phyloP scores from a whole-genome alignment of 1,140 invertebrate genomes.

The Cotesia glomerata region DNA sequence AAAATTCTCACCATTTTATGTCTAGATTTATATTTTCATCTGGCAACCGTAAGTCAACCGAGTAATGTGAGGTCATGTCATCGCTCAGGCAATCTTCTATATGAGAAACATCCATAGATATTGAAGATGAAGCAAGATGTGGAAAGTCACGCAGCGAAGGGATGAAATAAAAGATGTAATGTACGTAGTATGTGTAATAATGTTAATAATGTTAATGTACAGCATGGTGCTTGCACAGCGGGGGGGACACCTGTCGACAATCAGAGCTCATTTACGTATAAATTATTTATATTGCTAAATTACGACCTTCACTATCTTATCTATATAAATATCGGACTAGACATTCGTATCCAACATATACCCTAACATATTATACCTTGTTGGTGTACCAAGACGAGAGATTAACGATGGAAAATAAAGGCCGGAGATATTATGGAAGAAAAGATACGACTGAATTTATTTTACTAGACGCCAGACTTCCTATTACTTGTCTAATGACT shows the following conservation, averaged over 20 bases:
- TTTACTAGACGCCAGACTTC: too few species aligned
- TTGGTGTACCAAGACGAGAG: background rate
- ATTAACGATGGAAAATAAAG: background rate
- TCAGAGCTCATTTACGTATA: constrained; percentile 18
- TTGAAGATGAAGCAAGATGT: constrained; percentile 1
- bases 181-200: too few species aligned
- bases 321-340: background rate
- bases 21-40: background rate
- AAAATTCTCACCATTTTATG: background rate
- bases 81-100: background rate
- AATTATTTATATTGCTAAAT: constrained; percentile 5
- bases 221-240: background rate
- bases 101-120: background rate
- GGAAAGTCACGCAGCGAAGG: background rate
- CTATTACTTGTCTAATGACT: too few species aligned
- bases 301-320: constrained; percentile 12
- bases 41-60: background rate
- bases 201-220: too few species aligned
- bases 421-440: background rate
- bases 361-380: too few species aligned
- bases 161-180: background rate
- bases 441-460: background rate
- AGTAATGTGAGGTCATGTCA: constrained; percentile 7
- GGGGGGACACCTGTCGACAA: constrained; percentile 27
- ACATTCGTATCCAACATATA: too few species aligned